Conservation (phyloP, 2,888 invertebrate genomes). For the Apomyelois bistriatella region DNA sequence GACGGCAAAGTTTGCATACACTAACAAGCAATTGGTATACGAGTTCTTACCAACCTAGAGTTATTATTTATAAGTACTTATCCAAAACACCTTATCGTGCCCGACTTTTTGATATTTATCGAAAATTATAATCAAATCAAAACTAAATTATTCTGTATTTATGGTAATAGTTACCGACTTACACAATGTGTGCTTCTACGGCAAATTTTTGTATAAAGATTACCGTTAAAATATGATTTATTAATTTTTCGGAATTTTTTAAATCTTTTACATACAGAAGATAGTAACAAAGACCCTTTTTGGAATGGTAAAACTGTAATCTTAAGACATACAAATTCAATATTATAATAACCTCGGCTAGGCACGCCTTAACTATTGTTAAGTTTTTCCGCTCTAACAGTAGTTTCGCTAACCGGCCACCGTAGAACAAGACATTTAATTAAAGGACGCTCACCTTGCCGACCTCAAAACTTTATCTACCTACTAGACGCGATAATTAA, state of each 20-base stretch:
- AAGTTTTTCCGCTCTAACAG: constrained; percentile 58
- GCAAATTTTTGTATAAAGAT: too few relatives aligned
- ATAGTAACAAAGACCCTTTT: too few relatives aligned
- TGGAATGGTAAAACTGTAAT: too few relatives aligned
- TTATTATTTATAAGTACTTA: neutral
- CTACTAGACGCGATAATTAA: constrained; percentile 11
- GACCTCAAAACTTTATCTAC: constrained; percentile 26
- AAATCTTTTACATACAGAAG: too few relatives aligned
- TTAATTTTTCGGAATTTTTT: too few relatives aligned
- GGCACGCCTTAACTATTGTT: constrained; percentile 51
- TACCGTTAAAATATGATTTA: too few relatives aligned
- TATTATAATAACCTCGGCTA: neutral
- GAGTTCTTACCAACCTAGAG: neutral
- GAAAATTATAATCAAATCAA: neutral
- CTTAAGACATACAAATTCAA: neutral
- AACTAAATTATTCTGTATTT: neutral
- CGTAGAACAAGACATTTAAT: constrained; percentile 61
- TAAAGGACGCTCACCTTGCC: constrained; percentile 73
- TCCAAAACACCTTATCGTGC: neutral
- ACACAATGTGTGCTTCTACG: too few relatives aligned
- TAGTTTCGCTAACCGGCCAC: constrained; percentile 63
- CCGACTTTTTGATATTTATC: too few relatives aligned
- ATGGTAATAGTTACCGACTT: neutral
- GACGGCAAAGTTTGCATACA: neutral
- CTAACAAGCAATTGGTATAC: neutral